These are phyloP conservation scores for Plagodis pulveraria DNA, from an alignment of 2,888 invertebrate species.

Conservation along the genomic window DNA sequence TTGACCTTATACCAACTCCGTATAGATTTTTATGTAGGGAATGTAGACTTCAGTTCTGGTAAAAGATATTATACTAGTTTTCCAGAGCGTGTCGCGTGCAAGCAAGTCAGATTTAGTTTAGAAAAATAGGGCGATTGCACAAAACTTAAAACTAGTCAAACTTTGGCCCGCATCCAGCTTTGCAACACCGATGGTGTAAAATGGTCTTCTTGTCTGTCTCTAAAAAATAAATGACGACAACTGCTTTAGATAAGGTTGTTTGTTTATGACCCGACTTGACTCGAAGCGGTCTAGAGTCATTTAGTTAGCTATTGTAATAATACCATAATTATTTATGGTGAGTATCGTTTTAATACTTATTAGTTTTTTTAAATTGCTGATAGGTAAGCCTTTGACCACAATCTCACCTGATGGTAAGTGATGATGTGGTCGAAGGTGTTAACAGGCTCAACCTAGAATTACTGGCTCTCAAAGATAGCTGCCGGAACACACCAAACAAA, in stretches of 20 bases:
- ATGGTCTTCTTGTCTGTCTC: constrained; percentile 62
- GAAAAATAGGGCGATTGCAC: constrained; percentile 84
- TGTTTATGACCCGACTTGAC: constrained; percentile 17
- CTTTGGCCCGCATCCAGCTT: constrained; percentile 75
- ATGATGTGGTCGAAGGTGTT: too few relatives aligned
- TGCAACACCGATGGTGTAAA: constrained; percentile 72
- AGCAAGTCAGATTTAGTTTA: constrained; percentile 68
- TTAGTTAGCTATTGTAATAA: constrained; percentile 5
- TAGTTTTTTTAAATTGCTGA: too few relatives aligned
- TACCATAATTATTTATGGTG: too few relatives aligned
- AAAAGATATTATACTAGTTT: constrained; percentile 31
- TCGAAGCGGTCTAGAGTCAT: constrained; percentile 10
- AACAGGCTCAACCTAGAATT: too few relatives aligned
- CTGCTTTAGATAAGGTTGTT: constrained; percentile 35
- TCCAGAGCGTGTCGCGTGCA: constrained; percentile 71
- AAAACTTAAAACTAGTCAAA: constrained; percentile 75
- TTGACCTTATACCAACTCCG: too few relatives aligned
- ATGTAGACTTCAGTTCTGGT: background rate
- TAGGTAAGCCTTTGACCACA: too few relatives aligned
- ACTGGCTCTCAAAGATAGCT: too few relatives aligned
- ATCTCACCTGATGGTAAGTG: too few relatives aligned
- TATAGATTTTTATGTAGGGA: background rate
- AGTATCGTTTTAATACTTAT: constrained; percentile 6
- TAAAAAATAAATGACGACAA: constrained; percentile 46
- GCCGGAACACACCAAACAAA: too few relatives aligned